A percentile compares a stretch with the other conserved stretches of the same genome.
Conservation (phyloP, 2,888 invertebrate genomes). For the Caenorhabditis macrosperma region DNA sequence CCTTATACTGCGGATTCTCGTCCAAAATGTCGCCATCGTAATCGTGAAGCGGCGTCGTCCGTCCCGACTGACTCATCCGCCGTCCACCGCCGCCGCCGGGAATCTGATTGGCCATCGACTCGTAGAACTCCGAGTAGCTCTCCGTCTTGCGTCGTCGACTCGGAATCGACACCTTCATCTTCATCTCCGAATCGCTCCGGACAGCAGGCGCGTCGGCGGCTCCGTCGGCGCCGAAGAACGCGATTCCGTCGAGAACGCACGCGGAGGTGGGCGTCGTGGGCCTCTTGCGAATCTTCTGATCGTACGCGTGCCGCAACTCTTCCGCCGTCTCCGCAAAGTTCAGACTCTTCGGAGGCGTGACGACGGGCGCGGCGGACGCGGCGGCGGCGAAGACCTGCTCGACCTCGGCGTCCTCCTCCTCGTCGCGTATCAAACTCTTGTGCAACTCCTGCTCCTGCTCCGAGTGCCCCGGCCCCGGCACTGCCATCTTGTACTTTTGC, state of each 20-base stretch:
- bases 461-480: conserved; percentile 77
- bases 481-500: conserved; percentile 78
- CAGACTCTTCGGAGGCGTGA: conserved; percentile 41
- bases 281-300: conserved; percentile 68
- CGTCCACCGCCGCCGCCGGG: conserved; percentile 54
- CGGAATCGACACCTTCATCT: conserved; percentile 69
- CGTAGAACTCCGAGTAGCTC: conserved; percentile 73
- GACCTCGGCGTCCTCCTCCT: conserved; percentile 63
- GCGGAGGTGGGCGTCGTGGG: conserved; percentile 75
- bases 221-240: conserved; percentile 51
- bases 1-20: conserved; percentile 72
- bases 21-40: conserved; percentile 76
- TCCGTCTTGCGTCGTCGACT: conserved; percentile 34
- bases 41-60: conserved; percentile 63
- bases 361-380: conserved; percentile 25
- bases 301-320: conserved; percentile 69
- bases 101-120: conserved; percentile 69
- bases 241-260: conserved; percentile 62
- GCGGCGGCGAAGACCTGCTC: conserved; percentile 42
- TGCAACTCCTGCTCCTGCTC: conserved; percentile 79
- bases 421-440: conserved; percentile 71
- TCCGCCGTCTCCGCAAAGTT: conserved; percentile 53
- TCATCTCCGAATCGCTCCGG: conserved; percentile 40
- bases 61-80: conserved; percentile 53
- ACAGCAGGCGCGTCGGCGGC: conserved; percentile 14